A percentile compares a stretch with the other conserved stretches of the same genome.
Conservation (phyloP, 2,797 vertebrate genomes). For the Chloroceryle inda region DNA sequence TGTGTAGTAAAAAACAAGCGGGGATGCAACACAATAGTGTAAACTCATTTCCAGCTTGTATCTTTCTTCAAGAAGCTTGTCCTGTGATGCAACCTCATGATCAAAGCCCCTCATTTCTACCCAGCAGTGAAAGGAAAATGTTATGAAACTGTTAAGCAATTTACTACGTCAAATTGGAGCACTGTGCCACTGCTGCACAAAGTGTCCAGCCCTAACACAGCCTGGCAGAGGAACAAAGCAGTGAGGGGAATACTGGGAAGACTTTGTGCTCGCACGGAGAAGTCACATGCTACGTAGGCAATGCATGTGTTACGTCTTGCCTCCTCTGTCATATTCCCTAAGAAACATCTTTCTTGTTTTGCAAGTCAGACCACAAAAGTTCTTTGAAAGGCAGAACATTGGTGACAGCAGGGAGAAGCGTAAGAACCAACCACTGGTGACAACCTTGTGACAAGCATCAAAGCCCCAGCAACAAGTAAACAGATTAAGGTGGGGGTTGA, state of each 20-base stretch:
- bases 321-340: slow-evolving; percentile 31
- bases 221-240: neutral
- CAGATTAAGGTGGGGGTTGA: slow-evolving; percentile 27
- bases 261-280: neutral
- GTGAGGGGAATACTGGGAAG: slow-evolving; percentile 5
- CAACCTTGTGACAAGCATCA: neutral
- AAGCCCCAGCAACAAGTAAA: slow-evolving; percentile 39
- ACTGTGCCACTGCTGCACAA: slow-evolving; percentile 35
- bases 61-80: neutral
- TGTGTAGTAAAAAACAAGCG: neutral
- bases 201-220: slow-evolving; percentile 11
- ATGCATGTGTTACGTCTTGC: neutral
- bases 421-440: neutral
- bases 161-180: neutral
- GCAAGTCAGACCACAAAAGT: slow-evolving; percentile 21
- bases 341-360: neutral
- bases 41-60: neutral
- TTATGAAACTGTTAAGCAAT: slow-evolving; percentile 48
- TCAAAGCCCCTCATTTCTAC: slow-evolving; percentile 1
- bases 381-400: slow-evolving; percentile 50
- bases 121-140: neutral
- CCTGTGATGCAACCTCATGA: neutral
- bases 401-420: neutral
- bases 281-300: slow-evolving; percentile 4
- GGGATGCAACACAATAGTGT: neutral